Conservation (phyloP, 1,140 invertebrate species). For the Berghia stephanieae region DNA sequence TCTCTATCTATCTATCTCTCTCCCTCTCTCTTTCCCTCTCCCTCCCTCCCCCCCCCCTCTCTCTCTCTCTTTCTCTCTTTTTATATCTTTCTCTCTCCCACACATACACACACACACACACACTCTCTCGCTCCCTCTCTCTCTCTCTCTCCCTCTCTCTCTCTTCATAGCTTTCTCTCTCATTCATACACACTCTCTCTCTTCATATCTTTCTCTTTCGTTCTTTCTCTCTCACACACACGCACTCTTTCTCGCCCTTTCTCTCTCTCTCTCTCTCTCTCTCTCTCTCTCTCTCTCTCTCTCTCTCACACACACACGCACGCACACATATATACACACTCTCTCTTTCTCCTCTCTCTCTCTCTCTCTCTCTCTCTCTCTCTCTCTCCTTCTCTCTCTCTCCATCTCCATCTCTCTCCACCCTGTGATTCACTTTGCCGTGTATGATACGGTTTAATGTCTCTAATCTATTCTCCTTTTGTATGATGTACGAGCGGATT, state of each 20-base stretch:
- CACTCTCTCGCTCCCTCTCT: background rate
- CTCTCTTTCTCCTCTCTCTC: background rate
- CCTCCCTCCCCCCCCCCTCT: background rate
- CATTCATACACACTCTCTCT: background rate
- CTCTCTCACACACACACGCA: too few relatives aligned
- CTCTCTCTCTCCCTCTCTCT: background rate
- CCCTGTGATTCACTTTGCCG: background rate
- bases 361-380: background rate
- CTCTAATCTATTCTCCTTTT: too few relatives aligned
- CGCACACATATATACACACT: too few relatives aligned
- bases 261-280: background rate
- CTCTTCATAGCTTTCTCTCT: background rate
- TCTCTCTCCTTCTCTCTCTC: background rate
- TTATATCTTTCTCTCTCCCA: background rate
- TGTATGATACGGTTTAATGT: too few relatives aligned
- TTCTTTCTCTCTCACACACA: background rate
- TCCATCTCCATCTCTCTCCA: background rate
- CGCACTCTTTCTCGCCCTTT: background rate
- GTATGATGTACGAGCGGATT: too few relatives aligned
- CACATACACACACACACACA: too few relatives aligned
- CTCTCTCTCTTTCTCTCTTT: background rate
- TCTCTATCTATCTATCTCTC: too few relatives aligned
- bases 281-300: too few relatives aligned
- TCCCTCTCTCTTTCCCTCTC: background rate
- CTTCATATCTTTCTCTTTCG: background rate